Base-by-base conservation (phyloP, 2,113 vertebrate genomes). In the Odocoileus hemionus region DNA sequence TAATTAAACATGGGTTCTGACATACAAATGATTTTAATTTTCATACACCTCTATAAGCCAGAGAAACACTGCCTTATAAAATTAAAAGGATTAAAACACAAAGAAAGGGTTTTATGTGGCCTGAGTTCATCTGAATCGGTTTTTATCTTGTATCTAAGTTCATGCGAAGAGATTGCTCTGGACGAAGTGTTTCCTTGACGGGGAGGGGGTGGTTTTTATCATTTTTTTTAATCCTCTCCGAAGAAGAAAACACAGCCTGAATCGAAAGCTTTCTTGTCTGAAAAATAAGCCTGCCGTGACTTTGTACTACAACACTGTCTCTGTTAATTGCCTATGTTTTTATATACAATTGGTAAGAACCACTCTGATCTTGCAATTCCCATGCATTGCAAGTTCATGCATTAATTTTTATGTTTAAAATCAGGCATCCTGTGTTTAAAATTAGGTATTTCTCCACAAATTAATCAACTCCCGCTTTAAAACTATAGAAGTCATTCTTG, bases 1-100 rank as follows among this genome's bases (percentile, higher is more conserved):
- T 94, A 85, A 95, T 97, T 94, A 96, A 95, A 90, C 17, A 67
- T 43, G 43, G 13, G 23, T 86, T 96, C 19, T 36, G n/a, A 96
- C 33, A 85, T 43, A 61, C 12, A 95, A 94, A 67, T 93, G 23
- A 7, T 93, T 92, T 94, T 94, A 28, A 88, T 94, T 91, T 89
- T 89, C 78, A 92, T 52, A 26, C 10, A 67, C 25, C 19, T 52
- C 25, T 87, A 7, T 74, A 57, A 88, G 57, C 6, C 64, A 60
- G 13, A 64, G 79, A 58, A 96, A 55, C 57, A 80, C 3, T 16
- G 47, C 36, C 76, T 91, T 61, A 70, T 89, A 25, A 91, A 93
- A 94, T 58, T 10, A 19, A 85, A 54, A 58, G n/a, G 89, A 61
- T 87, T 80, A 76, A 98, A 79, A 57, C 9, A 36, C 0, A 28